Conservation (phyloP, 2,888 invertebrate genomes). For the Branchipolynoe longqiensis region DNA sequence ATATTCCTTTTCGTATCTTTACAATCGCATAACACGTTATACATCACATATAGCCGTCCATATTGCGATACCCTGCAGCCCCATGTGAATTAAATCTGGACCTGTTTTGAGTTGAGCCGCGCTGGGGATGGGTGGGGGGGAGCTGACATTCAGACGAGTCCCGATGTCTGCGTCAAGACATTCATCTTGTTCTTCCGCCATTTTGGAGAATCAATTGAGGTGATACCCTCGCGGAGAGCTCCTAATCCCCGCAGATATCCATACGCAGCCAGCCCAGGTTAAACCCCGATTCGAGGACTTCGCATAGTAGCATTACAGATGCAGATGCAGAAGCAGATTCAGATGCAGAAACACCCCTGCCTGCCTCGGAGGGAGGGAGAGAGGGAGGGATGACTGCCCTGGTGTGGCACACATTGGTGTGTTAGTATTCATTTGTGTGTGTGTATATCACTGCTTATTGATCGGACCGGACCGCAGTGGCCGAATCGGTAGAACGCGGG, state of each 20-base stretch:
- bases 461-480: not conserved
- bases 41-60: no score
- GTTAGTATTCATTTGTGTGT: constrained; percentile 20
- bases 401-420: not conserved
- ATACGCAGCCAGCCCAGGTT: not conserved
- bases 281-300: not conserved
- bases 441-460: constrained; percentile 34
- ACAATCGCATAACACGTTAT: no score
- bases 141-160: not conserved
- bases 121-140: not conserved
- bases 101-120: not conserved
- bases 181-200: constrained; percentile 1
- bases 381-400: not conserved
- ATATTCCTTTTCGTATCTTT: no score
- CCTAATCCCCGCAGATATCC: not conserved
- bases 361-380: not conserved
- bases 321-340: no score
- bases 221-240: not conserved
- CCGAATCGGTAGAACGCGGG: no score
- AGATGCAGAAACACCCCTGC: not conserved
- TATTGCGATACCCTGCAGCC: no score
- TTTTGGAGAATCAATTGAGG: not conserved
- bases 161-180: constrained; percentile 7
- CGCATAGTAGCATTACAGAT: no score
- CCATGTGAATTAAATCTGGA: constrained; percentile 39